Evolutionary conservation across 1,140 invertebrate species (phyloP).

Genomic region (Lepidurus apus): DNA sequence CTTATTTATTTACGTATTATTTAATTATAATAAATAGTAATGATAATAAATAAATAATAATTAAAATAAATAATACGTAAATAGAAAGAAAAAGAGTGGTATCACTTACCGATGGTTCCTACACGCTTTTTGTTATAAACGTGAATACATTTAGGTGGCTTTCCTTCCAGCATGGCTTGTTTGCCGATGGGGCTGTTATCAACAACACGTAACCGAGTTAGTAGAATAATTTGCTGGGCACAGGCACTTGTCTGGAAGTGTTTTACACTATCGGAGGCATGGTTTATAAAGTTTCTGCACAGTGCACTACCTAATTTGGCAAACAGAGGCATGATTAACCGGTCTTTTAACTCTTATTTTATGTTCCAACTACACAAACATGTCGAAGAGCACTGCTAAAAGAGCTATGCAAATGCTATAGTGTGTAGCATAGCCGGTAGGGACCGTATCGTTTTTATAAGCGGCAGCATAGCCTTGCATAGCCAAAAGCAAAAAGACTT

Average conservation of each 20-base stretch:
- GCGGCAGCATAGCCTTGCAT: too few relatives aligned
- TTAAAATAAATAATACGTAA: background rate
- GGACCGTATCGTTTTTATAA: too few relatives aligned
- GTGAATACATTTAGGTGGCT: slow-evolving; percentile 81
- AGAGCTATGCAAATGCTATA: too few relatives aligned
- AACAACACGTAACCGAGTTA: slow-evolving; percentile 79
- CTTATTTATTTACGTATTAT: too few relatives aligned
- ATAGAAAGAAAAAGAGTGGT: background rate
- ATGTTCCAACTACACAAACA: background rate
- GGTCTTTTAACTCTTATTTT: background rate
- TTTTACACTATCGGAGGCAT: background rate
- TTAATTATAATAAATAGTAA: too few relatives aligned
- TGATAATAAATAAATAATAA: background rate
- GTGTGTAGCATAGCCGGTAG: too few relatives aligned
- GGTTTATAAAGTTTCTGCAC: background rate
- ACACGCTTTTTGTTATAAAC: slow-evolving; percentile 73
- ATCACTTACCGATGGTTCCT: slow-evolving; percentile 56
- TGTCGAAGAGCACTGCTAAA: background rate
- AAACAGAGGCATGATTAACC: background rate
- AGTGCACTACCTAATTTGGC: background rate
- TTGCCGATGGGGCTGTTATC: slow-evolving; percentile 94
- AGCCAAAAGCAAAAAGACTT: too few relatives aligned
- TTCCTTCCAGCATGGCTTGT: slow-evolving; percentile 85
- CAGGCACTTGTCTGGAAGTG: slow-evolving; percentile 22
- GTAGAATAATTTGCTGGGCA: slow-evolving; percentile 43